Evolutionary conservation across 2,888 invertebrate species (phyloP).

Genomic region (Standfussiana lucernea): DNA sequence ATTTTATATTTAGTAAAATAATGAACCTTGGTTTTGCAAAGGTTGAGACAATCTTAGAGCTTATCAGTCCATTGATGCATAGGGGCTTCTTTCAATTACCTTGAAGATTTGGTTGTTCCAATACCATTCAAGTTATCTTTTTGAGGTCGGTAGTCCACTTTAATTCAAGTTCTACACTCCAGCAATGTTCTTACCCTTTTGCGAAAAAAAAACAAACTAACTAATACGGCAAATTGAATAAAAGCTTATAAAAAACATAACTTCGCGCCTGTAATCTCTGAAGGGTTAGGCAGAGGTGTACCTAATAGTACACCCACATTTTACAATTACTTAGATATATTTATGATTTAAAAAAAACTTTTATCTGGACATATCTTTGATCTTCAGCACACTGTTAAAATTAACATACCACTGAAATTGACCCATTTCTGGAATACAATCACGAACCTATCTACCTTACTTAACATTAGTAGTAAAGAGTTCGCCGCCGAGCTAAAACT

Average conservation of each 20-base stretch:
- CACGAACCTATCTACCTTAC: slow-evolving; percentile 33
- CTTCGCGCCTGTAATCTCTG: neutral
- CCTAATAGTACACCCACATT: neutral
- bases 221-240: too few species aligned
- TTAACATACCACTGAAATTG: neutral
- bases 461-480: slow-evolving; percentile 41
- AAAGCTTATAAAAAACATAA: neutral
- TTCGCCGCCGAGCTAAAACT: slow-evolving; percentile 52
- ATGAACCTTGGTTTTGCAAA: neutral
- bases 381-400: neutral
- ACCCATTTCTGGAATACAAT: slow-evolving; percentile 22
- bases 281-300: neutral
- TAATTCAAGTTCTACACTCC: neutral
- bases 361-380: neutral
- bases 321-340: neutral
- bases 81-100: neutral
- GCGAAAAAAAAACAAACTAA: too few species aligned
- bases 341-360: neutral
- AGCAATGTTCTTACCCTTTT: neutral
- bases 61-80: neutral
- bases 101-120: neutral
- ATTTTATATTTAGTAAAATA: slow-evolving; percentile 11
- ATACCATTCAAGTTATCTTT: neutral
- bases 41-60: neutral
- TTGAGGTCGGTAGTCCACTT: neutral